These are phyloP conservation scores for Oncorhynchus mykiss DNA, from an alignment of 2,113 vertebrate genomes.

Conservation along the genomic window DNA sequence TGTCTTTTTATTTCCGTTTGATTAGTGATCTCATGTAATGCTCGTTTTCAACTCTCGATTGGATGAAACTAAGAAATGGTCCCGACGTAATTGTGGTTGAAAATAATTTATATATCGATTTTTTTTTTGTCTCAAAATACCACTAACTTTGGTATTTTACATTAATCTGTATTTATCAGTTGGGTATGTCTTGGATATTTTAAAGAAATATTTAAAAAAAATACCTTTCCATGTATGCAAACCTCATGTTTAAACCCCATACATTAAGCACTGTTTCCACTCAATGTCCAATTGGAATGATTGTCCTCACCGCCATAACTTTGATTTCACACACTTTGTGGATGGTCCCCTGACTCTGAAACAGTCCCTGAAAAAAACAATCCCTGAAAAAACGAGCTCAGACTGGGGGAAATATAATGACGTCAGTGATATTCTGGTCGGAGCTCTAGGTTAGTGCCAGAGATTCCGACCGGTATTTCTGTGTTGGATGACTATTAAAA, in stretches of 20 bases:
- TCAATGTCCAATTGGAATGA: conserved; percentile 16
- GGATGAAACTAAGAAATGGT: conserved; percentile 45
- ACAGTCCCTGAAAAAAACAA: conserved; percentile 23
- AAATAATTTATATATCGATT: conserved; percentile 54
- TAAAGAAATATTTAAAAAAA: conserved; percentile 47
- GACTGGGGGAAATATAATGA: no score
- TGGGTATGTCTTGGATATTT: conserved; percentile 59
- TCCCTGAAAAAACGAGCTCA: conserved; percentile 1
- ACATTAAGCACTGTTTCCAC: not conserved
- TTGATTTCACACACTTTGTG: not conserved
- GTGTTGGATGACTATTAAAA: no score
- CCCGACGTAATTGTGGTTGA: conserved; percentile 54
- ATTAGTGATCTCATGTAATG: conserved; percentile 32
- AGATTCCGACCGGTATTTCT: no score
- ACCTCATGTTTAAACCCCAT: conserved; percentile 46
- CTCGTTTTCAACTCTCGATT: conserved; percentile 60
- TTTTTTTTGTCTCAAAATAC: conserved; percentile 56
- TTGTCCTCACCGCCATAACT: conserved; percentile 6
- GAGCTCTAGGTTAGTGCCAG: no score
- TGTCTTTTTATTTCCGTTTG: conserved; percentile 26
- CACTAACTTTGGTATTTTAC: conserved; percentile 63
- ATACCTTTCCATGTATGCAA: conserved; percentile 53
- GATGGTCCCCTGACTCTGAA: not conserved
- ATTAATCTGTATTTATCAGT: conserved; percentile 64
- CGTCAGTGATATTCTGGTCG: no score